Base-by-base conservation (phyloP, 2,888 invertebrate species). In the Habrosyne pyritoides region DNA sequence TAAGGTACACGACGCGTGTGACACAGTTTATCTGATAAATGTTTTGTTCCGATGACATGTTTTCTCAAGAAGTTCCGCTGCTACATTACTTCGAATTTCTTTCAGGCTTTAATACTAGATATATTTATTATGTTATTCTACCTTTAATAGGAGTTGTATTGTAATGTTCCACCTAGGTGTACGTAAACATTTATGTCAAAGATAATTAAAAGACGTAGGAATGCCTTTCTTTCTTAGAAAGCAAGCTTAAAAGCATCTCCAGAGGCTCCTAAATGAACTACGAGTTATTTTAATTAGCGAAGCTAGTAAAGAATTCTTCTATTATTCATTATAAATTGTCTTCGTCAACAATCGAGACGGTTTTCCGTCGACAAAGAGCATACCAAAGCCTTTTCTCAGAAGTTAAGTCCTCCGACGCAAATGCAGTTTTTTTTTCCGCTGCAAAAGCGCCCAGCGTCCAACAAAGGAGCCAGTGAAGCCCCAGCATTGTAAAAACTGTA, bases 401-500 rank as follows among this genome's bases (percentile, higher is more conserved):
- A 50, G 50, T 28, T 28, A 50, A 50, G 50, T 28, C 50, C 14
- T 28, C 28, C 14, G 50, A 50, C 10, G 50, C 28, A 10, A 50
- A 21, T 50, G 50, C 50, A 28, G 14, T 50, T 50, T 8, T 28
- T 50, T 50, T 50, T 30, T 50, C 10, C 21, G 50, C 53, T 47
- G 54, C 48, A 51, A 57, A 59, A 47, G 18, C 30, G n/a, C 18
- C 48, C 33, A 24, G 52, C 24, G 24, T 50, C 55, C 53, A 66
- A 64, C 75, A 70, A 67, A 66, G 64, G 69, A 63, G 62, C 65
- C 64, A 68, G 71, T 59, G 53, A 67, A 66, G 60, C 63, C 12
- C 33, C 4, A 64, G 59, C 61, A 69, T 64, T 71, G 67, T 73
- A 70, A 69, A 71, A 75, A 73, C 66, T 66, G 72, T 72, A 64